Conservation (phyloP, 2,888 invertebrate species). For the Heteromurus nitidus region DNA sequence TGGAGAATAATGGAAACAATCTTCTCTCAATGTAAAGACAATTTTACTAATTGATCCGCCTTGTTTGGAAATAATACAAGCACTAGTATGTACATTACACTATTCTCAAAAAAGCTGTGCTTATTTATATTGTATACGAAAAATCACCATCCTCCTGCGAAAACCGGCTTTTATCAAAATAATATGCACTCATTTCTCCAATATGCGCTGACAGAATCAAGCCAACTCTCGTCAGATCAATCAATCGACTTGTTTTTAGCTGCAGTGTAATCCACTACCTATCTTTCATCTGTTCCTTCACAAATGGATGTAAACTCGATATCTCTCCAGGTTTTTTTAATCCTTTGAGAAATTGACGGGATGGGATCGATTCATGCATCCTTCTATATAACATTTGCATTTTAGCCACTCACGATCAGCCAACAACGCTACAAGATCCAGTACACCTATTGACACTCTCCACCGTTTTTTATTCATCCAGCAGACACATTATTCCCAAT, state of each 20-base stretch:
- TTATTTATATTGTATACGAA: too few relatives aligned
- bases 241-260: neutral
- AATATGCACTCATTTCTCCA: too few relatives aligned
- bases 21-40: too few relatives aligned
- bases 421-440: neutral
- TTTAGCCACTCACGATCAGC: neutral
- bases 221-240: neutral
- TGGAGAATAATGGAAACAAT: too few relatives aligned
- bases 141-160: too few relatives aligned
- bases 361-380: neutral
- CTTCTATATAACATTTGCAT: neutral
- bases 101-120: too few relatives aligned
- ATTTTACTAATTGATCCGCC: too few relatives aligned
- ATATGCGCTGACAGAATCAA: too few relatives aligned
- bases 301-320: neutral
- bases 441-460: neutral
- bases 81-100: too few relatives aligned
- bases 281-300: neutral
- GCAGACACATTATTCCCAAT: neutral
- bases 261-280: neutral
- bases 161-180: too few relatives aligned
- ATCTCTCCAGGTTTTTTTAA: neutral
- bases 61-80: too few relatives aligned
- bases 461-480: neutral
- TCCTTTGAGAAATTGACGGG: slow-evolving; percentile 9